Base-by-base conservation (phyloP, 2,888 invertebrate genomes). In the Epinotia ramella region DNA sequence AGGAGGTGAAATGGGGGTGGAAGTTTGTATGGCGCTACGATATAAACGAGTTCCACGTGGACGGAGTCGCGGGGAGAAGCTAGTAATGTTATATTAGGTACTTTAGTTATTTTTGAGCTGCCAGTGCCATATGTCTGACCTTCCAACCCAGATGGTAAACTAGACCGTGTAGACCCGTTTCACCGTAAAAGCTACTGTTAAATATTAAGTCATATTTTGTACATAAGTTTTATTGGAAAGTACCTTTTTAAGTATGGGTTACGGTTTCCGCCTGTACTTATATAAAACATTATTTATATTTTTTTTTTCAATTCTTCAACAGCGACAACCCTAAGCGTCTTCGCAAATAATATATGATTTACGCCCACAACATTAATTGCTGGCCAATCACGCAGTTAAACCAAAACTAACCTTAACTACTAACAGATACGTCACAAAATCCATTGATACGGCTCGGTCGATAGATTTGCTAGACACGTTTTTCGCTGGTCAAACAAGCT, bases 331-430 rank as follows among this genome's bases (percentile, higher is more conserved):
- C 74, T 74, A 74, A 49, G 2, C 18, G 59, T 65, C 46, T 46
- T 65, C 57, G 64, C 68, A 69, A 69, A 64, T 69, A 73, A 69
- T 49, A 68, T 73, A 74, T 70, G 74, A 74, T 74, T 70, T 70
- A 74, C 69, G 16, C 69, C 69, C 64, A 69, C 74, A 16, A 13
- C 57, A 70, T 70, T 74, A 74, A 74, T 70, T 74, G 68, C 65
- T 57, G 49, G 40, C 28, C 24, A 28, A 18, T 20, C 46, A 6
- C 2, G 7, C 68, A 11, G 6, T 44, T 65, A 74, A 65, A 46
- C 69, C 13, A 57, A 65, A 69, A 70, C 46, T 59, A 44, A 59
- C 64, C 69, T 53, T 74, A 69, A 49, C n/a, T 4, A 4, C 49
- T 28, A 4, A 28, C 5, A 7, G 1, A 7, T 59, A 70, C 57